A percentile compares a stretch with the other conserved stretches of the same genome.
Conservation (phyloP, 2,888 invertebrate species). For the Phyto melanocephala region DNA sequence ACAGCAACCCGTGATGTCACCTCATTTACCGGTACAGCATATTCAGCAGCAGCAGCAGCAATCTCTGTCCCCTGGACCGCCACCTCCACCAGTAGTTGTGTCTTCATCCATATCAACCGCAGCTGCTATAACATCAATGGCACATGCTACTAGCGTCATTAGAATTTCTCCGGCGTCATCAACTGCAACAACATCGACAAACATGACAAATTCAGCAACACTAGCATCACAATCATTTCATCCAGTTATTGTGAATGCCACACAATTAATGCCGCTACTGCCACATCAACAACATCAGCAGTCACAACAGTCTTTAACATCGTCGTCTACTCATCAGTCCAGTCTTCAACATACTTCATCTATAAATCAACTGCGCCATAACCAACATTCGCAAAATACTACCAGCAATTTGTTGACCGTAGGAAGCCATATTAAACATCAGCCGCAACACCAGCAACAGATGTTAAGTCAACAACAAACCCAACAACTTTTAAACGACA, state of each 20-base stretch:
- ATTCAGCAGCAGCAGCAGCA: conserved; percentile 47
- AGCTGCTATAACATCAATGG: conserved; percentile 76
- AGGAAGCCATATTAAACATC: conserved; percentile 35
- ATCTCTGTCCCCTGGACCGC: conserved; percentile 62
- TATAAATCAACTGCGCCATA: conserved; percentile 48
- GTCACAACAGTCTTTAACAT: conserved; percentile 73
- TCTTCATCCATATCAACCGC: conserved; percentile 60
- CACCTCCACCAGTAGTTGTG: conserved; percentile 59
- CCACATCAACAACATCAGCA: conserved; percentile 80
- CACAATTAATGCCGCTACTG: conserved; percentile 87
- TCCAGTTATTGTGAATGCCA: conserved; percentile 90
- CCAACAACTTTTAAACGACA: conserved; percentile 74
- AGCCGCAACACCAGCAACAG: conserved; percentile 70
- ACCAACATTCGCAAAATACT: conserved; percentile 36
- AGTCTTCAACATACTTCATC: conserved; percentile 26
- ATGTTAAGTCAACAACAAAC: conserved; percentile 74
- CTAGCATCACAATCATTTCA: conserved; percentile 76
- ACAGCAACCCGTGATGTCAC: conserved; percentile 42
- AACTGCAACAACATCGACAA: conserved; percentile 63
- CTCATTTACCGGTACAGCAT: conserved; percentile 50
- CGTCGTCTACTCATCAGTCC: conserved; percentile 61
- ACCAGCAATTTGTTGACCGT: conserved; percentile 29
- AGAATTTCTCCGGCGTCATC: conserved; percentile 87
- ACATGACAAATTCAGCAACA: conserved; percentile 54
- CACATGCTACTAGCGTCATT: conserved; percentile 88